Base-by-base conservation (phyloP, 2,888 invertebrate species). In the Pheosia tremula region DNA sequence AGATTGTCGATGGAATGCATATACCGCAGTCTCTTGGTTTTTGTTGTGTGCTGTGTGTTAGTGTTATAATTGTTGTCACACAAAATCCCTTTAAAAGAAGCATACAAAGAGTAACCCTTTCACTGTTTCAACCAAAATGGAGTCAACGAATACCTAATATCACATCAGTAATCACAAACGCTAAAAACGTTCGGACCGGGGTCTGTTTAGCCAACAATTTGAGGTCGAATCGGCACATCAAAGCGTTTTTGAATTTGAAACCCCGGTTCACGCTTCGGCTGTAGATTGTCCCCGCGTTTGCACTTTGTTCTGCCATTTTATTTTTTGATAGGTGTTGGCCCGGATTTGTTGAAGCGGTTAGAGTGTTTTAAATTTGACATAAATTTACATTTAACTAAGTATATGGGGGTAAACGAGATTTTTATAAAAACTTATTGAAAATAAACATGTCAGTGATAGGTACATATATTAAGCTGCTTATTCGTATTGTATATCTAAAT, bases 211-310 rank as follows among this genome's bases (percentile, higher is more conserved):
- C 72, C 75, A 79, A 83, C 75, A 82, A 82, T 80, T 82, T 79
- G 74, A 77, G 76, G 74, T 68, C 59, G 72, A 67, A 78, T 72
- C 74, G 78, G 74, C 69, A 77, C 78, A 79, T 82, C 83, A 84
- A 84, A 81, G 77, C 71, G 73, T 75, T 82, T 82, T 81, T 79
- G 75, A 78, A 81, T 79, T 82, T 82, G 79, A 82, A 82, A 82
- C 75, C 81, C 75, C 65, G 68, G 75, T 79, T 75, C 72, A 74
- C 77, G 75, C 77, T 75, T 72, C 66, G 66, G 64, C 61, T 64
- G 63, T 58, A 64, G 65, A 56, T 67, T 56, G 57, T 60, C 50
- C 49, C 56, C 57, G 50, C 53, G 71, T 77, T 71, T 63, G 64
- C 57, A 60, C 66, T 68, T 69, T 61, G 71, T 71, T 78, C 77